Conservation (phyloP, 2,888 invertebrate genomes). For the Phymatocera aterrima region DNA sequence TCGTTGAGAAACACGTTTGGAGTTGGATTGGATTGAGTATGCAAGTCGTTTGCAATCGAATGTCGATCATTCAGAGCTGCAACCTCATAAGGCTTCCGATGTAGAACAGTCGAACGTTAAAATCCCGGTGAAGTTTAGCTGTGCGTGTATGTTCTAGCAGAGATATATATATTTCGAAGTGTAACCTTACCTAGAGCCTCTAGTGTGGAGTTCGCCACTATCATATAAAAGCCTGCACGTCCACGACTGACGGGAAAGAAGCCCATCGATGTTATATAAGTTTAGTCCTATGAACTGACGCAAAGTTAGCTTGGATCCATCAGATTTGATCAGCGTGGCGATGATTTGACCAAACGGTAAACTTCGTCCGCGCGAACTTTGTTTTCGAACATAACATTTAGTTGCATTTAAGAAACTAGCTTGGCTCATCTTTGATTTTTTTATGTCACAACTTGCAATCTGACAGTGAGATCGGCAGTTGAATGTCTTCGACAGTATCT, state of each 20-base stretch:
- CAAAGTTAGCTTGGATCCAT: not conserved
- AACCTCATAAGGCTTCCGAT: not conserved
- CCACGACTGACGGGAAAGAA: slow-evolving; percentile 37
- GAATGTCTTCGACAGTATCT: not conserved
- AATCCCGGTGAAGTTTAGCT: not conserved
- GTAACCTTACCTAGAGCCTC: slow-evolving; percentile 18
- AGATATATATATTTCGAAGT: not conserved
- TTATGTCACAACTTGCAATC: not conserved
- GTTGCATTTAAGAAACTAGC: too few species aligned
- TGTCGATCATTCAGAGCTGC: not conserved
- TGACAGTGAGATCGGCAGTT: too few species aligned
- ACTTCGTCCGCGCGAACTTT: too few species aligned
- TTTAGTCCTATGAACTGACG: not conserved
- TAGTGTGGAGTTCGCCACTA: not conserved
- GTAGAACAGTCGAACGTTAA: not conserved
- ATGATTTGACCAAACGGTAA: slow-evolving; percentile 2
- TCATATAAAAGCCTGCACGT: not conserved
- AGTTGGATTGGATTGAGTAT: not conserved
- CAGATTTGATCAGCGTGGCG: not conserved
- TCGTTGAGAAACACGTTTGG: slow-evolving; percentile 8
- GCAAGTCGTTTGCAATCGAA: not conserved
- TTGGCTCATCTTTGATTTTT: too few species aligned
- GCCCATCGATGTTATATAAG: not conserved
- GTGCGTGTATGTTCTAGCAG: too few species aligned
- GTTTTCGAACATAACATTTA: not conserved